These are phyloP conservation scores for Ormyrus rosae DNA, from an alignment of 2,888 invertebrate genomes.

Conservation along the genomic window DNA sequence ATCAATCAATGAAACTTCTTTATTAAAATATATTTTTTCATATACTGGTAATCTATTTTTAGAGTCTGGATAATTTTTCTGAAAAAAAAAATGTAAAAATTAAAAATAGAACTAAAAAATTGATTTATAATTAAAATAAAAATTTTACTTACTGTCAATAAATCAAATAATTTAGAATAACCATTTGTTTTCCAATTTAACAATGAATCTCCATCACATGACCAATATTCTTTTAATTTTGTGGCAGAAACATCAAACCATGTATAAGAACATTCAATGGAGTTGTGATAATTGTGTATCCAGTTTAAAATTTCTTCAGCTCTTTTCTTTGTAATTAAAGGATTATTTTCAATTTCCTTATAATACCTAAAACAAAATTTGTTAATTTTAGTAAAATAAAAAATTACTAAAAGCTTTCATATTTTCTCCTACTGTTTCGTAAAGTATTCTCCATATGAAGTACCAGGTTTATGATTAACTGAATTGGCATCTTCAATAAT, in stretches of 20 bases:
- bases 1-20: slow-evolving; percentile 78
- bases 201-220: slow-evolving; percentile 83
- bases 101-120: slow-evolving; percentile 57
- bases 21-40: slow-evolving; percentile 77
- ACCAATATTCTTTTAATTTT: slow-evolving; percentile 81
- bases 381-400: not conserved
- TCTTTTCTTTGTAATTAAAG: slow-evolving; percentile 61
- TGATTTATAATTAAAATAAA: slow-evolving; percentile 33
- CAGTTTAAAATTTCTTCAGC: slow-evolving; percentile 79
- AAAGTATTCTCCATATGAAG: slow-evolving; percentile 72
- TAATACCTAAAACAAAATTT: slow-evolving; percentile 62
- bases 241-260: slow-evolving; percentile 83
- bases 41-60: slow-evolving; percentile 74
- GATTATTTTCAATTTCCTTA: slow-evolving; percentile 60
- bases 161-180: slow-evolving; percentile 81
- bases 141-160: slow-evolving; percentile 80
- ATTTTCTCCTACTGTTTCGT: slow-evolving; percentile 67
- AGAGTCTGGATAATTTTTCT: slow-evolving; percentile 78
- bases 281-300: slow-evolving; percentile 77
- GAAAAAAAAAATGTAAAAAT: slow-evolving; percentile 59
- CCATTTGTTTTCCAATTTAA: slow-evolving; percentile 87
- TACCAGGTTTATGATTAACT: slow-evolving; percentile 66
- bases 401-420: not conserved
- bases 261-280: slow-evolving; percentile 80
- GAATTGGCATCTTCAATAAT: slow-evolving; percentile 70